Evolutionary conservation across 2,888 invertebrate species (phyloP).

Genomic region (Eledona agricola): DNA sequence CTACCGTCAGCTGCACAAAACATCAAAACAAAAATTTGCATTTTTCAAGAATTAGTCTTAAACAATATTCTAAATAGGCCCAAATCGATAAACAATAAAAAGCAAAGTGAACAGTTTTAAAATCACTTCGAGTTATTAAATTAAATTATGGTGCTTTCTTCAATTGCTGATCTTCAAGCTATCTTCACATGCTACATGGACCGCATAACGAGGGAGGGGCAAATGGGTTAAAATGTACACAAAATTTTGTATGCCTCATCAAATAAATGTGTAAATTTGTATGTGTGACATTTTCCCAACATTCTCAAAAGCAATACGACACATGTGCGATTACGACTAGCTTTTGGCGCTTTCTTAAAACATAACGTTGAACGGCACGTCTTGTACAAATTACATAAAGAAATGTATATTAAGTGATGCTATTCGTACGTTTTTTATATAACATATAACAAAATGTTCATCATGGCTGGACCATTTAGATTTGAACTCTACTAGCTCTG

Average conservation of each 20-base stretch:
- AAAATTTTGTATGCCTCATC: conserved; percentile 62
- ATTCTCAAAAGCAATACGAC: conserved; percentile 39
- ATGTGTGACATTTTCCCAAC: conserved; percentile 60
- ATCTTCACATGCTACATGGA: conserved; percentile 64
- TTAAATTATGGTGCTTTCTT: conserved; percentile 62
- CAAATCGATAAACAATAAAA: conserved; percentile 55
- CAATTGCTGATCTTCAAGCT: conserved; percentile 63
- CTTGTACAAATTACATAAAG: conserved; percentile 22
- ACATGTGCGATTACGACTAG: conserved; percentile 43
- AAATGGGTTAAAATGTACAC: conserved; percentile 57
- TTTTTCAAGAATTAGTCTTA: conserved; percentile 49
- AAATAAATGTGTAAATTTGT: conserved; percentile 57
- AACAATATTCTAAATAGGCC: conserved; percentile 51
- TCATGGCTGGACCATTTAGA: conserved; percentile 54
- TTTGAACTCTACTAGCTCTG: too few species aligned
- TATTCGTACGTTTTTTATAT: conserved; percentile 16
- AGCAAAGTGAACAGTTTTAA: conserved; percentile 53
- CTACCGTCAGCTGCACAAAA: conserved; percentile 43
- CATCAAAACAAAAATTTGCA: conserved; percentile 44
- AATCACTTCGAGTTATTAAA: conserved; percentile 54
- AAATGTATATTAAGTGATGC: conserved; percentile 35
- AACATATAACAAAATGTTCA: conserved; percentile 24
- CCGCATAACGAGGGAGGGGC: conserved; percentile 62
- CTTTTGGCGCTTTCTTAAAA: conserved; percentile 38
- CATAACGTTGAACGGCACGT: conserved; percentile 45